Evolutionary conservation across 2,113 vertebrate species (phyloP).

Genomic region (Lethenteron camtschaticum): DNA sequence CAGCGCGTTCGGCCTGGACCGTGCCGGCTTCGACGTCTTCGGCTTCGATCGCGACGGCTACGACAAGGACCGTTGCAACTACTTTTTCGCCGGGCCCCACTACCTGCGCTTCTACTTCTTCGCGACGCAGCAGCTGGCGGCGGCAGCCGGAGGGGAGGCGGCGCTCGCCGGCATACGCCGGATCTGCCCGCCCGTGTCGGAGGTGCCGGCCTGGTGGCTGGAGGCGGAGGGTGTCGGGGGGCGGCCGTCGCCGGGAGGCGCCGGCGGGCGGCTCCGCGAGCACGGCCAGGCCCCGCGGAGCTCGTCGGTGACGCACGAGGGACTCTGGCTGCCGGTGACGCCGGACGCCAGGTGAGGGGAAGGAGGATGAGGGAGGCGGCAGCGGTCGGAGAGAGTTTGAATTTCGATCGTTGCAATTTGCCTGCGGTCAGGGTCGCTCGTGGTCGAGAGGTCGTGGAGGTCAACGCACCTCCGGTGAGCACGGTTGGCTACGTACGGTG

Average conservation of each 20-base stretch:
- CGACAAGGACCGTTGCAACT: slow-evolving; percentile 20
- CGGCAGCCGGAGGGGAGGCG: slow-evolving; percentile 6
- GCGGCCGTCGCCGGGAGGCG: slow-evolving; percentile 11
- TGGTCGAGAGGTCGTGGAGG: too few relatives aligned
- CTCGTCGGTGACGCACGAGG: slow-evolving; percentile 9
- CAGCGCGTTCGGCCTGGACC: slow-evolving; percentile 15
- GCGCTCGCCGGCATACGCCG: slow-evolving; percentile 13
- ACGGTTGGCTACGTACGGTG: too few relatives aligned
- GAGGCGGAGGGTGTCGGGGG: slow-evolving; percentile 13
- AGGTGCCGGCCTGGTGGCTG: slow-evolving; percentile 14
- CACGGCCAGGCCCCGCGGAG: slow-evolving; percentile 9
- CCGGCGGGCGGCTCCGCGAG: slow-evolving; percentile 9
- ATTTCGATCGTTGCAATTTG: too few relatives aligned
- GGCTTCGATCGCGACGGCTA: slow-evolving; percentile 17
- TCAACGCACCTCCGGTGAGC: too few relatives aligned
- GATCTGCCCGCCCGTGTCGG: slow-evolving; percentile 16
- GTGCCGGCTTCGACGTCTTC: slow-evolving; percentile 16
- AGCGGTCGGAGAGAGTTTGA: slow-evolving; percentile 8
- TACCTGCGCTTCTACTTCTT: slow-evolving; percentile 19
- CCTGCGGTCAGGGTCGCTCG: too few relatives aligned
- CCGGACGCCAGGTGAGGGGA: slow-evolving; percentile 22
- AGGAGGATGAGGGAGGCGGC: not conserved
- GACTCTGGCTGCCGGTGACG: slow-evolving; percentile 17
- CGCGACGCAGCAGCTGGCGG: slow-evolving; percentile 15
- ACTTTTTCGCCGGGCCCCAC: slow-evolving; percentile 16